Base-by-base conservation (phyloP, 2,888 invertebrate genomes). In the Horisme vitalbata region DNA sequence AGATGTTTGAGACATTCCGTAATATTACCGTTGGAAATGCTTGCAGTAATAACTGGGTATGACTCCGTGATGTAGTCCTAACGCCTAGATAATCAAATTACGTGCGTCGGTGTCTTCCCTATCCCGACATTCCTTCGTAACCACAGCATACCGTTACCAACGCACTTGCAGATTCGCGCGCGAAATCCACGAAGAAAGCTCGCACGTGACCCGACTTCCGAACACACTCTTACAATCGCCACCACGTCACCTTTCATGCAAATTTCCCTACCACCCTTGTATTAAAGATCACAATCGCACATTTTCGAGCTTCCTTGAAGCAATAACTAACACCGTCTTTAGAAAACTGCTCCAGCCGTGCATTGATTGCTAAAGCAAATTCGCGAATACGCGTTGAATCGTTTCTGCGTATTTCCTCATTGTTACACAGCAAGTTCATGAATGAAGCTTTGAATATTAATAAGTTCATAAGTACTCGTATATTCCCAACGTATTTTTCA, bases 161-260 rank as follows among this genome's bases (percentile, higher is more conserved):
- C 69, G 67, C 73, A 65, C 77, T 71, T 72, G 63, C 69, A 77
- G 80, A 81, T 85, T 86, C 77, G 83, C 84, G 80, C 80, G 84
- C 85, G 81, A 88, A 85, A 84, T 81, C 69, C 79, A 75, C 78
- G 80, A 87, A 85, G 88, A 87, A 87, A 87, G 87, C 86, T 78
- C 67, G 79, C 76, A 75, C 88, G 86, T 87, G 88, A 84, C 78
- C 66, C 48, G 75, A 71, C 75, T 87, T 64, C 73, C 60, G 73
- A 86, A 70, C 58, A 59, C 58, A 71, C 65, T 75, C 73, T 71
- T 78, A 71, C 49, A 32, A 56, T 57, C 47, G 56, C 48, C 41
- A 38, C 33, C 58, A n/a, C 45, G 55, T 49, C 43, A 38, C 32
- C 13, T 38, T 23, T 37, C 54, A 56, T 53, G 28, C 14, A 39